Evolutionary conservation across 2,113 vertebrate genomes (phyloP).

Genomic region (Colius striatus): DNA sequence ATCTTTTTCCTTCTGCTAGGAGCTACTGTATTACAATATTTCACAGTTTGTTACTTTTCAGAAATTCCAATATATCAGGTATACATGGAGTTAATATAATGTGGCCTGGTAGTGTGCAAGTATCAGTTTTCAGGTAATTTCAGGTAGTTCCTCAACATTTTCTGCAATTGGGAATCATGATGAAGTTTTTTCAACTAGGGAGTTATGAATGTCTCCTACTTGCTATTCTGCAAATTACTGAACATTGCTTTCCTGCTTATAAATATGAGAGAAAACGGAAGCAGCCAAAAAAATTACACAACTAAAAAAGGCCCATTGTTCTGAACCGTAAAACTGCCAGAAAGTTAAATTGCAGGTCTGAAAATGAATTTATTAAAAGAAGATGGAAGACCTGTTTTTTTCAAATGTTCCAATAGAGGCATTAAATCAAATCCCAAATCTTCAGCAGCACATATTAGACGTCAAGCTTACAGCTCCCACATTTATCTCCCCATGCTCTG

Average conservation of each 20-base stretch:
- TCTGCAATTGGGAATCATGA: neutral
- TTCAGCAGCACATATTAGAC: slow-evolving; percentile 73
- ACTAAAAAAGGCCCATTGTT: slow-evolving; percentile 64
- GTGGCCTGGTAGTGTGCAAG: neutral
- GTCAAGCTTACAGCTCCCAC: slow-evolving; percentile 62
- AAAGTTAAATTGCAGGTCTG: slow-evolving; percentile 71
- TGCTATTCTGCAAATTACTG: slow-evolving; percentile 34
- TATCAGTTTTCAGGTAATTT: neutral
- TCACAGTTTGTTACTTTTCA: neutral
- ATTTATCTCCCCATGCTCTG: slow-evolving; percentile 65
- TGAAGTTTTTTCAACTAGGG: neutral
- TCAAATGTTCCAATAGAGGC: slow-evolving; percentile 63
- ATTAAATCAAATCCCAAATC: slow-evolving; percentile 79
- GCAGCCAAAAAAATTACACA: slow-evolving; percentile 55
- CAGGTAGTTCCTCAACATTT: neutral
- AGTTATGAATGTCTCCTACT: neutral
- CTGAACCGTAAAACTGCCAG: slow-evolving; percentile 73
- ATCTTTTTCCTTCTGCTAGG: neutral
- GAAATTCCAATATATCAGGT: neutral
- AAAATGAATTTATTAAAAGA: slow-evolving; percentile 77
- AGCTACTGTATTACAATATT: neutral
- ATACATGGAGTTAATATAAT: neutral
- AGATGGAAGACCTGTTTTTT: slow-evolving; percentile 76
- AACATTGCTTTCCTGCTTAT: slow-evolving; percentile 57
- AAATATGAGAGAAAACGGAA: slow-evolving; percentile 51